phyloP scores from a whole-genome alignment of 30 jellyfish, hydroid and myxozoan species.

The Sanderia malayensis region DNA sequence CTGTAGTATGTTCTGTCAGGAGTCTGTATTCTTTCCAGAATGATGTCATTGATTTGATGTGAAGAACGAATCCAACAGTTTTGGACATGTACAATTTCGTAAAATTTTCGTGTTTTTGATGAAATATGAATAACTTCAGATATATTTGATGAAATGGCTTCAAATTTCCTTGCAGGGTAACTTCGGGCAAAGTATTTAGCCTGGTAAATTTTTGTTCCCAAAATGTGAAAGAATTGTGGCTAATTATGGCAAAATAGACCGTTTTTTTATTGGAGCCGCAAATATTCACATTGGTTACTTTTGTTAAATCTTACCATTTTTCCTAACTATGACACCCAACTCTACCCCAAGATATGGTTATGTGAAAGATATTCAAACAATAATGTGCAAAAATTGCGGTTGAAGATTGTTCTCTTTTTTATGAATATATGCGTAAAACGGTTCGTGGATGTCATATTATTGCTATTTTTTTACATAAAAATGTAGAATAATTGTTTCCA shows the following conservation, averaged over 20 bases:
- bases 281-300: conserved; percentile 1
- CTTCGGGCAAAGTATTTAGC: conserved; percentile 4
- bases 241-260: conserved; percentile 1
- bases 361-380: conserved; percentile 1
- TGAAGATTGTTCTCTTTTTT: background rate
- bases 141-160: background rate
- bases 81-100: background rate
- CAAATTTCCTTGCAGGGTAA: background rate
- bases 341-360: conserved; percentile 1
- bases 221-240: conserved; percentile 1
- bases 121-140: conserved; percentile 1
- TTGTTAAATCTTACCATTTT: too few relatives aligned
- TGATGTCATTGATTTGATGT: too few relatives aligned
- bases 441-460: conserved; percentile 2
- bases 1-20: too few relatives aligned
- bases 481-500: background rate
- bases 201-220: conserved; percentile 2
- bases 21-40: too few relatives aligned
- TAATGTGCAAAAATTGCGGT: conserved; percentile 2
- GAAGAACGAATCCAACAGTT: conserved; percentile 1
- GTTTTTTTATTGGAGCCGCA: conserved; percentile 3
- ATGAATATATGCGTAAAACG: background rate
- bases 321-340: conserved; percentile 4
- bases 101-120: background rate
- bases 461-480: background rate